Conservation (phyloP, 37 sponge, comb jelly and placozoan genomes). For the Axinella damicornis region DNA sequence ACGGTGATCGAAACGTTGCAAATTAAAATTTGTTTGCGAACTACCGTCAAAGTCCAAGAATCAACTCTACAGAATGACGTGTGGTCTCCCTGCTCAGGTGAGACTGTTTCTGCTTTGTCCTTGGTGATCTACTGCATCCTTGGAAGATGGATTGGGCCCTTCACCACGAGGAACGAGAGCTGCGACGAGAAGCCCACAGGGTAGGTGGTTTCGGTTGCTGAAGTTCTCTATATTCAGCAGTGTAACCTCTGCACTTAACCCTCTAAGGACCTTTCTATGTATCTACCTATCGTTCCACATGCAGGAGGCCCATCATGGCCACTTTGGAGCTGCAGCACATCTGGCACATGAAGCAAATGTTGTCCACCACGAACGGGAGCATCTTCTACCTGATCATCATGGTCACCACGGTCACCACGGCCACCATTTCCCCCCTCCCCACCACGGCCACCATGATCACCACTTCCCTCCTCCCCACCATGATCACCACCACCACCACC, state of each 20-base stretch:
- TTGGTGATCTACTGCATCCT: neutral
- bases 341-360: conserved; percentile 41
- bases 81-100: too few species aligned
- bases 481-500: conserved; percentile 33
- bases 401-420: conserved; percentile 18
- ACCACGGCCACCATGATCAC: conserved; percentile 6
- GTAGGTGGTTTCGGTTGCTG: too few species aligned
- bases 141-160: conserved; percentile 20
- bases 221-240: too few species aligned
- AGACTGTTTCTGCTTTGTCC: too few species aligned
- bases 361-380: conserved; percentile 60
- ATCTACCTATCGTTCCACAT: neutral
- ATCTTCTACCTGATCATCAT: conserved; percentile 45
- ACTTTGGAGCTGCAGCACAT: conserved; percentile 61
- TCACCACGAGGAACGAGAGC: conserved; percentile 17
- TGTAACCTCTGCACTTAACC: too few species aligned
- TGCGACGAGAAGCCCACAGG: conserved; percentile 28
- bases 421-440: conserved; percentile 4
- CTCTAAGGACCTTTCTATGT: neutral
- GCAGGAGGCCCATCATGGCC: conserved; percentile 68
- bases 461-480: neutral
- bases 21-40: too few species aligned
- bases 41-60: too few species aligned
- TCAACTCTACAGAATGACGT: too few species aligned
- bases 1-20: too few species aligned